Evolutionary conservation across 2,113 vertebrate species (phyloP), one percentile per base, ranked within the genome.

Genomic region (Cyphomyrus plagiostoma): DNA sequence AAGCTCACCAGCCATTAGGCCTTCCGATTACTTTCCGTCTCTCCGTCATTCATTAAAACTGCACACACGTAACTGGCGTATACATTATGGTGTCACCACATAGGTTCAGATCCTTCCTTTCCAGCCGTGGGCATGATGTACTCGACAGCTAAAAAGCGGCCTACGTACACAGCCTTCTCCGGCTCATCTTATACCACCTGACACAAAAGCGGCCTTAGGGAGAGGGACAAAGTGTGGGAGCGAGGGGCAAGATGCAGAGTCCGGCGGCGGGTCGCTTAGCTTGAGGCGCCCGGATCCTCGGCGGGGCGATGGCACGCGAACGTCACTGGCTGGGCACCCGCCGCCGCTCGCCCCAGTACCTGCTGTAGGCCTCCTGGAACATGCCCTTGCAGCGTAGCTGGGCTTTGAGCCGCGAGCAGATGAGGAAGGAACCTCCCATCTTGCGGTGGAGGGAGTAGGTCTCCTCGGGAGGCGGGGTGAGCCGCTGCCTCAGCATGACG

Each of bases 391-490:
- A 97, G 85, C 95, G 23, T 88, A 97, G 95, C 88, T 93, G 91
- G 85, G 97, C 96, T 91, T 96, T 95, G 90, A 97, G 95, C 94
- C 96, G 97, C 91, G 96, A 96, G 93, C 97, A 97, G 92, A 97
- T 97, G 83, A 97, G 96, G 92, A 97, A 97, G 77, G 96, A 97
- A 46, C 97, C 97, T 0, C 96, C 96, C 97, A 97, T 97, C 93
- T 97, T 97, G 46, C 97, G 93, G 91, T 97, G 97, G 70, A 97
- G 95, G 23, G 97, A 97, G 90, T 97, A 97, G 62, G 96, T 97
- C 92, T 97, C 97, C 92, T 96, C 96, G 0, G 96, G 97, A 0
- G 97, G 96, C 1, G 97, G 96, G 39, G 96, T 1, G 0, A 97
- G 95, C 10, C 96, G 95, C 53, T 97, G 96, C 0, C 90, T 91